Base-by-base conservation (phyloP, 2,113 vertebrate genomes). In the Climacteris rufus region DNA sequence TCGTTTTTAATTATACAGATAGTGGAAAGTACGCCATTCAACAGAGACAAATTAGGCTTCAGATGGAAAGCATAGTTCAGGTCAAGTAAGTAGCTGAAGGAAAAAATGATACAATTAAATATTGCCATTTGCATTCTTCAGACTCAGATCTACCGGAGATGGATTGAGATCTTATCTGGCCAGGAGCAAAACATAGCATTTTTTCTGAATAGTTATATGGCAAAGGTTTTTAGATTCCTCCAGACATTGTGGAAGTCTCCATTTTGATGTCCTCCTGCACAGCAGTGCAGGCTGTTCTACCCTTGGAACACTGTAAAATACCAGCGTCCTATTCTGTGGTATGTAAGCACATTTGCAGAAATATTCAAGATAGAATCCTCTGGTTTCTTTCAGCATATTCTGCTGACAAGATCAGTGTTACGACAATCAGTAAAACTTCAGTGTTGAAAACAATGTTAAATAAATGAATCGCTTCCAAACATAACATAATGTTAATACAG, bases 31-130 rank as follows among this genome's bases (percentile, higher is more conserved):
- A 60, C 20, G 25, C 18, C 45, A 70, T 60, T 88, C 77, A 89
- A 27, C 77, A 92, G 40, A 94, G 87, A 91, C 23, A 89, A 90
- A 83, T 66, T 50, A 52, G 45, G 35, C 27, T 89, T 94, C n/a
- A 45, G 52, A 64, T 45, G 19, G 64, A 96, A 94, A 94, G 60
- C 15, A 35, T 42, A 74, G 93, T 63, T 89, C 65, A 90, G 84
- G 42, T 63, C 44, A 88, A 86, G 20, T 56, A 81, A 88, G 30
- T 11, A 68, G 49, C 53, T 81, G 40, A 93, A 90, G 57, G 13
- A 68, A 83, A 96, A 56, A n/a, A 1, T 7, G 0, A 28, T 56
- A 68, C 45, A 66, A 89, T 87, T 61, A 81, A 78, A 78, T 64
- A 68, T 66, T 57, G 8, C 33, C 49, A 71, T 80, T 89, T 83